phyloP scores from a whole-genome alignment of 1,140 invertebrate genomes.

The Drosophila tristis region DNA sequence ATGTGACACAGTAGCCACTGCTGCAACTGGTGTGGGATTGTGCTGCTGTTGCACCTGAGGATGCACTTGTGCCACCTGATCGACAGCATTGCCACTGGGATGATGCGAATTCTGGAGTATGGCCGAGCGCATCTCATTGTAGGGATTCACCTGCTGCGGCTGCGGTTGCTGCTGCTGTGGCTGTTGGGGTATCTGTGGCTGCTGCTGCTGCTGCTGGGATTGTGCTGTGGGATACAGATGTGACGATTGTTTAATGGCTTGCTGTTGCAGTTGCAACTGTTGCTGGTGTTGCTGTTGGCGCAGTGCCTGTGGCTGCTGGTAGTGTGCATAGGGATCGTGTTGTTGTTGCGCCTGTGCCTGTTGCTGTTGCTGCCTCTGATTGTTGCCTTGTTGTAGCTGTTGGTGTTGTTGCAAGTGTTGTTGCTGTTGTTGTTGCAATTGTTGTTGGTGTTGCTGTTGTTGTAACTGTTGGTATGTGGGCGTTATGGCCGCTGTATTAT shows the following conservation, averaged over 20 bases:
- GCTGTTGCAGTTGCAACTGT: slow-evolving; percentile 80
- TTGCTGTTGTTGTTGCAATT: slow-evolving; percentile 36
- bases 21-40: slow-evolving; percentile 3
- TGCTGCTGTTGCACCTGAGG: slow-evolving; percentile 35
- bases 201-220: slow-evolving; percentile 60
- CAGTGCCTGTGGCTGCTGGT: slow-evolving; percentile 65
- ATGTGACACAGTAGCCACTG: slow-evolving; percentile 37
- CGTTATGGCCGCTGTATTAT: slow-evolving; percentile 76
- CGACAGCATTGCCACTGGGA: slow-evolving; percentile 73
- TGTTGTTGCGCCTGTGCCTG: slow-evolving; percentile 44
- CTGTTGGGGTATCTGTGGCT: slow-evolving; percentile 5
- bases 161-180: slow-evolving; percentile 46
- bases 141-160: slow-evolving; percentile 60
- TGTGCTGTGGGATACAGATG: slow-evolving; percentile 79
- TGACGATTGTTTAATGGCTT: slow-evolving; percentile 84
- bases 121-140: slow-evolving; percentile 77
- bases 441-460: slow-evolving; percentile 61
- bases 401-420: slow-evolving; percentile 56
- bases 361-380: slow-evolving; percentile 35
- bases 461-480: slow-evolving; percentile 79
- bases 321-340: slow-evolving; percentile 64
- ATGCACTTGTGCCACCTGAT: slow-evolving; percentile 48
- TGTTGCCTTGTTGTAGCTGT: slow-evolving; percentile 22
- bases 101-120: slow-evolving; percentile 82
- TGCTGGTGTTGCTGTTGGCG: slow-evolving; percentile 66